phyloP scores from a whole-genome alignment of 2,888 invertebrate species.

The Drosophila stalkeri region DNA sequence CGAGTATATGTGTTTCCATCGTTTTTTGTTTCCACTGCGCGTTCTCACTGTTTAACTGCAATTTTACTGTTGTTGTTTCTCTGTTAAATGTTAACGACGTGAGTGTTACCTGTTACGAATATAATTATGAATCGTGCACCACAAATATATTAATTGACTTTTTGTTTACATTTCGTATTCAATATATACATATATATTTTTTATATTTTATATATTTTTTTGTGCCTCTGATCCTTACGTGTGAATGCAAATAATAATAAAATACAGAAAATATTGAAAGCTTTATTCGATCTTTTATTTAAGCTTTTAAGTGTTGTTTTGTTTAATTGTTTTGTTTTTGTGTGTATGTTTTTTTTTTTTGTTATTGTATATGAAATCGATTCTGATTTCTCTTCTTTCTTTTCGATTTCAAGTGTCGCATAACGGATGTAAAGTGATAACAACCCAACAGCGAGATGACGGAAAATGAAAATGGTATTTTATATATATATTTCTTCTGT shows the following conservation, averaged over 20 bases:
- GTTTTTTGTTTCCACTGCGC: slow-evolving; percentile 8
- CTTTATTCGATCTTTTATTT: slow-evolving; percentile 10
- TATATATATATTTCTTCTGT: slow-evolving; percentile 4
- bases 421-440: slow-evolving; percentile 65
- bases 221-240: slow-evolving; percentile 25
- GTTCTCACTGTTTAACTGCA: slow-evolving; percentile 3
- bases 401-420: slow-evolving; percentile 64
- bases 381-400: slow-evolving; percentile 54
- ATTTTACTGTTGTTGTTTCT: slow-evolving; percentile 30
- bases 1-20: slow-evolving; percentile 14
- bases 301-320: slow-evolving; percentile 1
- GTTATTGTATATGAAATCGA: slow-evolving; percentile 18
- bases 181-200: neutral
- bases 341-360: neutral
- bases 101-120: slow-evolving; percentile 42
- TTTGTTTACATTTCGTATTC: slow-evolving; percentile 16
- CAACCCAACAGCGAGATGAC: slow-evolving; percentile 52
- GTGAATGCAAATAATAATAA: slow-evolving; percentile 43
- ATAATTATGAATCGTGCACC: neutral
- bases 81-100: slow-evolving; percentile 61
- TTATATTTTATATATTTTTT: slow-evolving; percentile 1
- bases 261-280: slow-evolving; percentile 12
- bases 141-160: slow-evolving; percentile 1
- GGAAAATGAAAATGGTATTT: slow-evolving; percentile 70
- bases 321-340: neutral